Evolutionary conservation across 2,113 vertebrate species (phyloP), one percentile per base, ranked within the genome.

Genomic region (Nanger granti): DNA sequence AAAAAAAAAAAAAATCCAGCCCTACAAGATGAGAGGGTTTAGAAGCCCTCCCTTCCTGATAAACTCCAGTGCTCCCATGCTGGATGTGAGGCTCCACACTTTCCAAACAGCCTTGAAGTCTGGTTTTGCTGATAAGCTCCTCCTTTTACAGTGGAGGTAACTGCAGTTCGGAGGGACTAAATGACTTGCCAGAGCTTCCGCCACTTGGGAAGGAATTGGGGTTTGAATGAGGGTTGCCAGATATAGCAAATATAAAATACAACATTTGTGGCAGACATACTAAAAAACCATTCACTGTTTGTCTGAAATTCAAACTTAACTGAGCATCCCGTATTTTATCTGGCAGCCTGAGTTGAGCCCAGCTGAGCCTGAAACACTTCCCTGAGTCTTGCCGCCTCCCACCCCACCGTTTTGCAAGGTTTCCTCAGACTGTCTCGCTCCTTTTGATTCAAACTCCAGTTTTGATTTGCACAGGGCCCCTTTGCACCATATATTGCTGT

Each of bases 51-150:
- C 8, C 8, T 54, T 47, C 10, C 5, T 22, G 8, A 2, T 29
- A n/a, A 59, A 17, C 12, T 5, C 22, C 87, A 3, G 73, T 0
- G 11, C 7, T 1, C 29, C 60, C 2, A 2, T 22, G 60, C 41
- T 6, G 4, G 20, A 8, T 0, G 1, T 1, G 17, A 73, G 59
- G 60, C 59, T 7, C 8, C 13, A 41, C 0, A 0, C 12, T 80
- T 62, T 11, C n/a, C 34, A 0, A 37, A 29, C 57, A 60, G 26
- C 52, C 29, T 76, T 2, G 2, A 17, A 47, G 34, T 20, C 20
- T 41, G 37, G 29, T 13, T 87, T 31, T 55, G 14, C 41, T 57
- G 7, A 37, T 31, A 8, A 4, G 37, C 24, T 85, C 47, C 66
- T 60, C 57, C 29, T 31, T 49, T 44, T 11, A n/a, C 76, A 13